Percentiles rank a stretch among this genome's conserved stretches.
These are phyloP conservation scores for Drepanosiphum platanoidis DNA, from an alignment of 2,888 invertebrate species.

Conservation along the genomic window DNA sequence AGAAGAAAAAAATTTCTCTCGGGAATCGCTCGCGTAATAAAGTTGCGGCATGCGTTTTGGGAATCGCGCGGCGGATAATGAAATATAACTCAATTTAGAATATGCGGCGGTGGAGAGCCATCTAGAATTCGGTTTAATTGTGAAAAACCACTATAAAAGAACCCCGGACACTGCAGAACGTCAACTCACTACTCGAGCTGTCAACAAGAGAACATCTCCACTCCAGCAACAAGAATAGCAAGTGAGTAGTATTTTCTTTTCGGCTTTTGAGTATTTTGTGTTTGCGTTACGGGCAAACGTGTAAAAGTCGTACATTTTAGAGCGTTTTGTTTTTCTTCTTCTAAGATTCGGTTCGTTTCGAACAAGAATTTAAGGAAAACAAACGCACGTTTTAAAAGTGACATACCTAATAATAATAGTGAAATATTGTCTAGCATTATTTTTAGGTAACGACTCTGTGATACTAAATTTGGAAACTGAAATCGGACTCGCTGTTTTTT, in stretches of 20 bases:
- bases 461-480: background rate
- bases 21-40: background rate
- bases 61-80: background rate
- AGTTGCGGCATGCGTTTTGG: background rate
- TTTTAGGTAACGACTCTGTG: too few relatives aligned
- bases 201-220: background rate
- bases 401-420: background rate
- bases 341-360: background rate
- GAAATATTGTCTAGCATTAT: background rate
- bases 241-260: constrained; percentile 17
- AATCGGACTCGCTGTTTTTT: background rate
- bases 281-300: background rate
- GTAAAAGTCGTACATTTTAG: background rate
- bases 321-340: background rate
- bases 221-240: background rate
- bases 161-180: background rate
- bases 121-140: background rate
- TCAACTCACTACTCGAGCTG: background rate
- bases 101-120: background rate
- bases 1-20: background rate
- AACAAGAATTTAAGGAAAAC: background rate
- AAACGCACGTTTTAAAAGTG: background rate
- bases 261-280: background rate
- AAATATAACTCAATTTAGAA: background rate
- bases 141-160: constrained; percentile 33